Percentiles rank a stretch among this genome's conserved stretches.
Conservation (phyloP, 2,888 invertebrate genomes). For the Entomobrya proxima region DNA sequence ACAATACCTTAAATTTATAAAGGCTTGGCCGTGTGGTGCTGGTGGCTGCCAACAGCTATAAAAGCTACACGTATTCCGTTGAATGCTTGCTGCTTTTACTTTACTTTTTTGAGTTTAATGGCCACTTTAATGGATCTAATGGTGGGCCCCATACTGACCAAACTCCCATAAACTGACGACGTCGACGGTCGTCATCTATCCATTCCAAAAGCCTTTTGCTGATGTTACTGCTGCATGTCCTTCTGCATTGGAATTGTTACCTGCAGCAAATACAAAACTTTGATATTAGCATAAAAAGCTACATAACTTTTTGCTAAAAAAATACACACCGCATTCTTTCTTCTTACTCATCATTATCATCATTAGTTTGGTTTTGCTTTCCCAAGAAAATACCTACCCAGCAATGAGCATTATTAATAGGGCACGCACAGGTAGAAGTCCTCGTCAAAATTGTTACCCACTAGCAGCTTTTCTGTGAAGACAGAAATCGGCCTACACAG, state of each 20-base stretch:
- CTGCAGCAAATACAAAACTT: neutral
- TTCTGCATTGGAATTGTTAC: too few relatives aligned
- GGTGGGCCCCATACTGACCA: slow-evolving; percentile 65
- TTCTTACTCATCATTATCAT: neutral
- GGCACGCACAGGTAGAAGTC: neutral
- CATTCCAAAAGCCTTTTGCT: neutral
- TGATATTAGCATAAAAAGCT: slow-evolving; percentile 20
- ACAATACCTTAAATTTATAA: neutral
- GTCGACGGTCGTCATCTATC: neutral
- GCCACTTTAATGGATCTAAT: slow-evolving; percentile 66
- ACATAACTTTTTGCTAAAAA: slow-evolving; percentile 16
- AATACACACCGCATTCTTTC: slow-evolving; percentile 10
- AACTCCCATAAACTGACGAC: slow-evolving; percentile 66
- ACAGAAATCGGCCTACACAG: slow-evolving; percentile 10
- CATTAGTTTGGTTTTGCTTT: neutral
- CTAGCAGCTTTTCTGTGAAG: too few relatives aligned
- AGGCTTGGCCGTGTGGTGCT: slow-evolving; percentile 21
- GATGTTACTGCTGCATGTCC: neutral
- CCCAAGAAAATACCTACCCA: neutral
- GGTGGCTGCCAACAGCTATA: slow-evolving; percentile 53
- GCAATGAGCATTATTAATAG: neutral
- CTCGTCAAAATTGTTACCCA: too few relatives aligned
- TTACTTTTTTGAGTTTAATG: slow-evolving; percentile 60
- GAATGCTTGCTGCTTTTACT: slow-evolving; percentile 53
- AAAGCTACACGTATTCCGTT: slow-evolving; percentile 38